Evolutionary conservation across 2,797 vertebrate genomes (phyloP).

Genomic region (Pseudochaenichthys georgianus): DNA sequence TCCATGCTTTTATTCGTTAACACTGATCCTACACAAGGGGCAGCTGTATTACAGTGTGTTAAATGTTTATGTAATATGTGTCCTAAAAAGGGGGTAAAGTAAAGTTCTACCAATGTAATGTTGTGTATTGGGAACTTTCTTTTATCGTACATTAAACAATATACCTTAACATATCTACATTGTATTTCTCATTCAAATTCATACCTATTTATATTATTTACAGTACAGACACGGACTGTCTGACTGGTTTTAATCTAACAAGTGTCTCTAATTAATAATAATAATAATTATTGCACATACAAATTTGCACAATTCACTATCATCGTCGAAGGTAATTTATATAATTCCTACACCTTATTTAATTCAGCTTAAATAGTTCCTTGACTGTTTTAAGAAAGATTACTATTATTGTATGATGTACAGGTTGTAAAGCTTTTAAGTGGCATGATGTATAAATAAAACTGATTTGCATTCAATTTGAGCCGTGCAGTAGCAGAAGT

Average conservation of each 20-base stretch:
- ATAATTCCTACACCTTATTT: neutral
- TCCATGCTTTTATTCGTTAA: neutral
- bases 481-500: neutral
- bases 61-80: neutral
- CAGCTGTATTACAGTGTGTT: neutral
- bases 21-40: too few species aligned
- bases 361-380: neutral
- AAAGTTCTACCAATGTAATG: neutral
- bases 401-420: neutral
- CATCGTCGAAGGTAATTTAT: neutral
- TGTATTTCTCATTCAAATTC: too few species aligned
- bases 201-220: too few species aligned
- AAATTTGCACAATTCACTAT: neutral
- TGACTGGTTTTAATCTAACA: too few species aligned
- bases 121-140: too few species aligned
- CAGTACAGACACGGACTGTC: too few species aligned
- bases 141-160: too few species aligned
- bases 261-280: too few species aligned
- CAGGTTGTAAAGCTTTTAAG: neutral
- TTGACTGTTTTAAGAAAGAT: neutral
- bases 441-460: neutral
- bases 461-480: neutral
- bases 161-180: too few species aligned
- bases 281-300: too few species aligned
- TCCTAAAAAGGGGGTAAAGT: neutral